These are phyloP conservation scores for Lasioglossum marginatum DNA, from an alignment of 2,888 invertebrate species.

Conservation along the genomic window DNA sequence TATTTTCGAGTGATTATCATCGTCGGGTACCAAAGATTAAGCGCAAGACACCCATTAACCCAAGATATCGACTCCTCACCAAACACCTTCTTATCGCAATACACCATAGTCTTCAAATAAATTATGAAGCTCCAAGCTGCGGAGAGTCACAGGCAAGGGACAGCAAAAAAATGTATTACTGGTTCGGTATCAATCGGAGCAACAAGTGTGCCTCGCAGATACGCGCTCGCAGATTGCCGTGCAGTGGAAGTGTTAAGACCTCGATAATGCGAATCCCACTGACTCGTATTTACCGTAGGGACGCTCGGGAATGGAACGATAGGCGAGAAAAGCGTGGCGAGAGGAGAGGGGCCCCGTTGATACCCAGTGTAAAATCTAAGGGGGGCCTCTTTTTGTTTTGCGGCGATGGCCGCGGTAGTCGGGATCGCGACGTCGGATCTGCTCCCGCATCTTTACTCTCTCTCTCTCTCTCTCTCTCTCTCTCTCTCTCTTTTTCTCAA, in stretches of 20 bases:
- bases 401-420: constrained; percentile 58
- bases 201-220: not conserved
- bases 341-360: constrained; percentile 13
- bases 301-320: not conserved
- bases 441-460: constrained; percentile 48
- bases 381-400: constrained; percentile 6
- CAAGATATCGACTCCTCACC: not conserved
- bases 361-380: constrained; percentile 40
- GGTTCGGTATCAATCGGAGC: not conserved
- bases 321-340: constrained; percentile 29
- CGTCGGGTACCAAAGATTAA: not conserved
- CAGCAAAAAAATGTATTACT: not conserved
- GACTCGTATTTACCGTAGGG: constrained; percentile 11
- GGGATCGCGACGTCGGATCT: constrained; percentile 55
- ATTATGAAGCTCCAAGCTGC: not conserved
- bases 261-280: not conserved
- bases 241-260: not conserved
- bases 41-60: not conserved
- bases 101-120: not conserved
- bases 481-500: constrained; percentile 24
- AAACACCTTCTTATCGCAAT: not conserved
- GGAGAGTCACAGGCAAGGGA: not conserved
- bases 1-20: not conserved
- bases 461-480: constrained; percentile 43
- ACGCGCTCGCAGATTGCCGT: not conserved